Evolutionary conservation across 30 jellyfish, hydroid and myxozoan species (phyloP).

Genomic region (Chrysaora quinquecirrha): DNA sequence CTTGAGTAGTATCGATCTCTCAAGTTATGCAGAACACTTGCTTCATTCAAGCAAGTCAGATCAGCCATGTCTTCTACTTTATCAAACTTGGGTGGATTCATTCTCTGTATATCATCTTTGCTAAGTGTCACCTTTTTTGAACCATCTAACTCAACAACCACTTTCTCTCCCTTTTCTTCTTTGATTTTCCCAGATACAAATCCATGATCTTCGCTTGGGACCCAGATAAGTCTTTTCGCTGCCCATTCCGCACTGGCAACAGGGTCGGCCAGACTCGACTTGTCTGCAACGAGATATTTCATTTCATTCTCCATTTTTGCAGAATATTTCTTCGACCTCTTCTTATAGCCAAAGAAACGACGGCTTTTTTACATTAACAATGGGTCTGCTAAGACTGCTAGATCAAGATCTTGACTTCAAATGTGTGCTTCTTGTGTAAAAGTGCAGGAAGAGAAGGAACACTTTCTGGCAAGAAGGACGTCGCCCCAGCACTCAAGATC

Average conservation of each 20-base stretch:
- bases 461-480: too few relatives aligned
- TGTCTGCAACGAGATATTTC: constrained; percentile 86
- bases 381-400: too few relatives aligned
- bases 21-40: constrained; percentile 96
- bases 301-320: constrained; percentile 70
- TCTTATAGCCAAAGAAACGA: too few relatives aligned
- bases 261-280: constrained; percentile 74
- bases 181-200: constrained; percentile 93
- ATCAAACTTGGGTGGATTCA: constrained; percentile 99
- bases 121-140: constrained; percentile 88
- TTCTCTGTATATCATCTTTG: constrained; percentile 97
- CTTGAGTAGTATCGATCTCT: constrained; percentile 94
- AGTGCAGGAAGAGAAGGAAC: too few relatives aligned
- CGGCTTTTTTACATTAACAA: too few relatives aligned
- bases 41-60: constrained; percentile 98
- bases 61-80: constrained; percentile 99
- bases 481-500: not conserved
- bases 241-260: constrained; percentile 96
- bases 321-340: not conserved
- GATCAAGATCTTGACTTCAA: too few relatives aligned
- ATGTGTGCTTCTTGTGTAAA: too few relatives aligned
- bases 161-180: constrained; percentile 99
- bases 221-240: constrained; percentile 80
- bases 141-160: constrained; percentile 89
- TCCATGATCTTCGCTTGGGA: constrained; percentile 99